Conservation (phyloP, 2,888 invertebrate genomes). For the Bursaphelenchus okinawaensis region DNA sequence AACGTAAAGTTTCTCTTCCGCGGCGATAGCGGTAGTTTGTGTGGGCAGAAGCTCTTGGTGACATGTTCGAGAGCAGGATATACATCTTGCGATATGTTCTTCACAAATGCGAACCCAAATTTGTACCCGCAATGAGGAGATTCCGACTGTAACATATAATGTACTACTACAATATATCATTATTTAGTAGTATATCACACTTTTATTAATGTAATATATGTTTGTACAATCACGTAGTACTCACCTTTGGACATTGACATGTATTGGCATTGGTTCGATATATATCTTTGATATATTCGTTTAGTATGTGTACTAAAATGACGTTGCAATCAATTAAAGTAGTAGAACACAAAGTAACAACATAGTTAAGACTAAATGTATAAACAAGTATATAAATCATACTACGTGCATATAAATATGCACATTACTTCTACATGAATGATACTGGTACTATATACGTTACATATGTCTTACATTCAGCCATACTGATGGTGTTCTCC, state of each 20-base stretch:
- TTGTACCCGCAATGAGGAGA: constrained; percentile 32
- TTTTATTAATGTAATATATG: too few relatives aligned
- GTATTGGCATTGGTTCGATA: constrained; percentile 20
- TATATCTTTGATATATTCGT: constrained; percentile 21
- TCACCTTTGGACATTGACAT: constrained; percentile 17
- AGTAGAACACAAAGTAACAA: too few relatives aligned
- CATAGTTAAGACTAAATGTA: too few relatives aligned
- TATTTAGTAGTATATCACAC: too few relatives aligned
- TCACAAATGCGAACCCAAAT: constrained; percentile 35
- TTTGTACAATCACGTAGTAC: too few relatives aligned
- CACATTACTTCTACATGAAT: too few relatives aligned
- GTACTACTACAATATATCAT: too few relatives aligned
- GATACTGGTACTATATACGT: not conserved
- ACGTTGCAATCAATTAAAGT: too few relatives aligned
- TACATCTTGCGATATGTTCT: constrained; percentile 17
- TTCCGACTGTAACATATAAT: not conserved
- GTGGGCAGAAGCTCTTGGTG: not conserved
- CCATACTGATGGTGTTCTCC: constrained; percentile 29
- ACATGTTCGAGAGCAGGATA: not conserved
- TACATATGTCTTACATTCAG: constrained; percentile 22
- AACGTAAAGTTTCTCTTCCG: not conserved
- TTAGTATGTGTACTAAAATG: constrained; percentile 27
- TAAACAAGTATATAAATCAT: too few relatives aligned
- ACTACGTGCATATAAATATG: too few relatives aligned
- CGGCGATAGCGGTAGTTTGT: not conserved